Evolutionary conservation across 2,113 vertebrate species (phyloP), one percentile per base, ranked within the genome.

Genomic region (Leptocoma aspasia): DNA sequence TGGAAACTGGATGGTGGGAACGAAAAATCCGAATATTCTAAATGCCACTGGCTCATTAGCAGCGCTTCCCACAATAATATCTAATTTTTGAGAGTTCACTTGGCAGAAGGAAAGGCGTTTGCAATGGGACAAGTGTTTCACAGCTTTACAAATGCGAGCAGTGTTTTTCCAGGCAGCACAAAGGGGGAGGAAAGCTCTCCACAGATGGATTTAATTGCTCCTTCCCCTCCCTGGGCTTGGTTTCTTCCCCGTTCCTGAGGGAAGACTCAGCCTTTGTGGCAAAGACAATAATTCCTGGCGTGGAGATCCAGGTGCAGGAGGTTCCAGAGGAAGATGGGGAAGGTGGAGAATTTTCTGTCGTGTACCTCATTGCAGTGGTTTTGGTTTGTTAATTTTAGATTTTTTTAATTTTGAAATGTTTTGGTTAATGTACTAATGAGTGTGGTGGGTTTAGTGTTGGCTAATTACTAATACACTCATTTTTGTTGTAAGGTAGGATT

Each of bases 81-180:
- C 96, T 97, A 95, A 97, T 97, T 97, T 96, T 73, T 95, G 92
- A 97, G 95, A 93, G 95, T 97, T 97, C 80, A 61, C 86, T 97
- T 97, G 96, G 97, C 97, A 95, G 31, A 78, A 91, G 85, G 39
- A 83, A 64, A 95, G 61, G 37, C 78, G 14, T 95, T 95, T 95
- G 91, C 82, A 90, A 85, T 84, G 93, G 93, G 65, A 95, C 86
- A 54, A 95, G 92, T 86, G 89, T 68, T 97, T 42, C 96, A 63
- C 45, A 92, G 95, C 92, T 94, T 97, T 84, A 66, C 76, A 92
- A 95, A 96, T 66, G 95, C 71, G 14, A 92, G 89, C 91, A 39
- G 81, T 89, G 5, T 92, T 96, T 66, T 95, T 83, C 92, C 82
- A 57, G 82, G 52, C 28, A 95, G 89, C 89, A 89, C 91, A 91